Evolutionary conservation across 2,797 vertebrate genomes (phyloP), one percentile per base, ranked within the genome.

Genomic region (Taeniopygia guttata): DNA sequence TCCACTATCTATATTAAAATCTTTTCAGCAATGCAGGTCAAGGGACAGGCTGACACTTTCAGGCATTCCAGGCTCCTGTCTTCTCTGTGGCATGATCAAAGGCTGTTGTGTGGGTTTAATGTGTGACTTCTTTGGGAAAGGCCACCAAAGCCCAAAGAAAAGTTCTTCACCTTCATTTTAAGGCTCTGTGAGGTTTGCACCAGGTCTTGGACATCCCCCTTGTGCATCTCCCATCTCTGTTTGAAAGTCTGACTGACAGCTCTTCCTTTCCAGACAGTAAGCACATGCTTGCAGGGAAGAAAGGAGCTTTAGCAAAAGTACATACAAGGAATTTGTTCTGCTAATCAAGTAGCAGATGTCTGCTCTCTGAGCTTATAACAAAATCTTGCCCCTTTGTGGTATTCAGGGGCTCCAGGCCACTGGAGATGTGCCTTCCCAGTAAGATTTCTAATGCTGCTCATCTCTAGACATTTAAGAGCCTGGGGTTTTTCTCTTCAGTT

Each of bases 381-480:
- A 79, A 91, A 91, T 20, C 83, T 87, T 79, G 51, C 23, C 48
- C 73, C 38, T 69, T 91, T 5, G 2, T 64, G 60, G 40, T 48
- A 73, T 42, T 60, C 46, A 74, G 70, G 63, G 70, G 83, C 85
- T 93, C 52, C 77, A 88, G 90, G 85, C 79, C 83, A 91, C 72
- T 55, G 45, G 54, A 89, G 67, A 84, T 87, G 23, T 27, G 46
- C n/a, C 56, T 91, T 91, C 67, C 60, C 67, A 43, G 32, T 59
- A 70, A 62, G 69, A 88, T 84, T 90, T 91, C 63, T 88, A 76
- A 88, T 42, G 26, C 74, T 81, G 48, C 49, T 94, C 74, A 34
- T 86, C 60, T 90, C 13, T 48, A 92, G 77, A 74, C 30, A 79
- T 91, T 81, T 69, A 76, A 89, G 45, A 93, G 90, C 89, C 94